Percentiles rank a stretch among this genome's conserved stretches.
Conservation (phyloP, 2,113 vertebrate genomes). For the Urocynchramus pylzowi region DNA sequence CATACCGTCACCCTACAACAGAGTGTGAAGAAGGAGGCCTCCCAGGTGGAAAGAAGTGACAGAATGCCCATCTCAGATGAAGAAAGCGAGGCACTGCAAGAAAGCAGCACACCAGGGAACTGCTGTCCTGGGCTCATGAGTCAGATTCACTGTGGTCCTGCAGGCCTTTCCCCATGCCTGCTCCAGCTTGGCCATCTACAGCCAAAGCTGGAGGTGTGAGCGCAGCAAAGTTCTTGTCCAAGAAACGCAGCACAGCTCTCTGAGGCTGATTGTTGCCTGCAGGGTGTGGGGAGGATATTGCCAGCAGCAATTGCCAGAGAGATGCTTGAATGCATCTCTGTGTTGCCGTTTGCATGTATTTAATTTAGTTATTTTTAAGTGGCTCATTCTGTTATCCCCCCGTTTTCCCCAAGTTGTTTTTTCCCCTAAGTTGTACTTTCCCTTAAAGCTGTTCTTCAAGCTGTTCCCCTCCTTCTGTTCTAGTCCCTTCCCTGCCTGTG, state of each 20-base stretch:
- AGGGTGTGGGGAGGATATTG: background rate
- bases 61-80: background rate
- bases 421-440: no score
- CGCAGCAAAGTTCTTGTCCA: background rate
- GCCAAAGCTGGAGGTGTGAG: background rate
- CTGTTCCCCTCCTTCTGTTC: no score
- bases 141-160: no score
- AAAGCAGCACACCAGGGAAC: background rate
- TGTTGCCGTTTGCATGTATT: no score
- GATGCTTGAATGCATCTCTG: background rate
- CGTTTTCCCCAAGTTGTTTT: no score
- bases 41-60: background rate
- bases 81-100: background rate
- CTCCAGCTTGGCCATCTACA: background rate
- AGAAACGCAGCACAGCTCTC: rapidly evolving
- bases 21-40: background rate
- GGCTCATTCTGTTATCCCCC: no score
- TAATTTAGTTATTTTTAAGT: no score
- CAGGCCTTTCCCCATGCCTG: rapidly evolving
- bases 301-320: background rate
- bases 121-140: no score
- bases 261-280: no score
- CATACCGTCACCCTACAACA: no score
- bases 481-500: no score
- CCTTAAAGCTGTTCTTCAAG: no score